A percentile compares a stretch with the other conserved stretches of the same genome.
These are phyloP conservation scores for Cacoxenus indagator DNA, from an alignment of 2,888 invertebrate genomes.

Conservation along the genomic window DNA sequence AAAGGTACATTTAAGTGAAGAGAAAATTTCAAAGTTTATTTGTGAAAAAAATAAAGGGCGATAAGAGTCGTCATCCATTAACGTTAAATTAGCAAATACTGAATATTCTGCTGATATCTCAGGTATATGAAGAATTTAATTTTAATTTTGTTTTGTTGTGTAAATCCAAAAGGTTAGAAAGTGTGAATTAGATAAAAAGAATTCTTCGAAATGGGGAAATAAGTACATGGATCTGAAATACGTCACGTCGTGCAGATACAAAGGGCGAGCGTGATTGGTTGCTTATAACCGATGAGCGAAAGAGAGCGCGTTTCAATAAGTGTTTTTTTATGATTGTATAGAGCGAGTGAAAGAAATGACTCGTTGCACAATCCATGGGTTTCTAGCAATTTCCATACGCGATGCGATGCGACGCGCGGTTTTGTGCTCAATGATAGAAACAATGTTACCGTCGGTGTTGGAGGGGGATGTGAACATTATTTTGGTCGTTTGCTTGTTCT, in stretches of 20 bases:
- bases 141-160: no score
- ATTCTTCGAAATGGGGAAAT: no score
- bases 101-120: background rate
- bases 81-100: no score
- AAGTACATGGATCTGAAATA: background rate
- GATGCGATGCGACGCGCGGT: background rate
- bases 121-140: background rate
- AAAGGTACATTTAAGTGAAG: no score
- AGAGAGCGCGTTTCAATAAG: background rate
- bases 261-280: background rate
- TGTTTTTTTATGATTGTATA: background rate
- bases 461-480: no score
- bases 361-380: constrained; percentile 53
- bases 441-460: no score
- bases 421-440: no score
- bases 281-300: background rate
- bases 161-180: no score
- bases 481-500: no score
- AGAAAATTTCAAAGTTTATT: no score
- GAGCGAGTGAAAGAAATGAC: constrained; percentile 10
- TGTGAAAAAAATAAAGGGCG: no score
- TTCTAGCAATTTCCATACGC: constrained; percentile 54
- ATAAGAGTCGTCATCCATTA: no score
- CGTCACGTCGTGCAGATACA: background rate
- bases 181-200: background rate